Conservation (phyloP, 1,140 invertebrate species). For the Drosophila grimshawi region DNA sequence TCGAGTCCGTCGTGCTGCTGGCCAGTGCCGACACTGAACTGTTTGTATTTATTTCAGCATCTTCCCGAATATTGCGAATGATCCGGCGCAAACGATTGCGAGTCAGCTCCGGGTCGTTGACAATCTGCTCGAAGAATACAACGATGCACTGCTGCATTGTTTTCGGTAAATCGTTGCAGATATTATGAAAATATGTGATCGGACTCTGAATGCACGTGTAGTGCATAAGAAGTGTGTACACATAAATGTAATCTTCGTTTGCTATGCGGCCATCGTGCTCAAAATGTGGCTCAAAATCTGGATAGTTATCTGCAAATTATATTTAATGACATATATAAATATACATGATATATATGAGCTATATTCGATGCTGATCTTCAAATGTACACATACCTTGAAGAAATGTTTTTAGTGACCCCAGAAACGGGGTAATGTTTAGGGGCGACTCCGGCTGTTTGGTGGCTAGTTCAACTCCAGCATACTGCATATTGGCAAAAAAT, state of each 20-base stretch:
- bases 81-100: slow-evolving; percentile 45
- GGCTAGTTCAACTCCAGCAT: slow-evolving; percentile 19
- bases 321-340: not conserved
- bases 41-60: not conserved
- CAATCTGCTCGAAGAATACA: slow-evolving; percentile 54
- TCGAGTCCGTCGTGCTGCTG: not conserved
- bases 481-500: slow-evolving; percentile 55
- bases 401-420: slow-evolving; percentile 25
- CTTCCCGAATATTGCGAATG: slow-evolving; percentile 43
- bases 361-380: not conserved
- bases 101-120: slow-evolving; percentile 36
- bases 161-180: slow-evolving; percentile 61
- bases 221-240: slow-evolving; percentile 73
- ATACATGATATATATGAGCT: not conserved
- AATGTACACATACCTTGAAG: slow-evolving; percentile 20
- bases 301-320: slow-evolving; percentile 60
- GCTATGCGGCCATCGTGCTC: slow-evolving; percentile 39
- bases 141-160: slow-evolving; percentile 56
- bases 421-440: slow-evolving; percentile 6
- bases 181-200: slow-evolving; percentile 58
- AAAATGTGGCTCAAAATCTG: slow-evolving; percentile 52
- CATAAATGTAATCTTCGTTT: slow-evolving; percentile 58
- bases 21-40: not conserved
- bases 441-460: slow-evolving; percentile 23
- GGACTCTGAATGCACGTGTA: slow-evolving; percentile 71